phyloP scores from a whole-genome alignment of 2,113 vertebrate species.

The Saguinus imperator region DNA sequence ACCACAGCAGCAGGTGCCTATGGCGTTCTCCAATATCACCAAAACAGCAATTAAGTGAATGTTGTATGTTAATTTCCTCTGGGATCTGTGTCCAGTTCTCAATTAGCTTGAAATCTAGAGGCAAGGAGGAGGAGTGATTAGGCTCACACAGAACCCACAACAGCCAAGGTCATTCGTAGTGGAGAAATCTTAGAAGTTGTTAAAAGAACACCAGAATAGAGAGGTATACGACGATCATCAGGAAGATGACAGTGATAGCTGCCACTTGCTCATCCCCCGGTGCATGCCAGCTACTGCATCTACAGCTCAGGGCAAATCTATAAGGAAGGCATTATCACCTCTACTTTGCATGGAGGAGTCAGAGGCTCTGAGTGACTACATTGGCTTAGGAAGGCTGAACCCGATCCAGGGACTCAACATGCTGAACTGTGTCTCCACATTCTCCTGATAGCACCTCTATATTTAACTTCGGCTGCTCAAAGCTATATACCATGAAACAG shows the following conservation, averaged over 20 bases:
- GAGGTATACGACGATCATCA: neutral
- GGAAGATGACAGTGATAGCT: neutral
- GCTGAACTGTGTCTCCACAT: neutral
- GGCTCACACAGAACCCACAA: neutral
- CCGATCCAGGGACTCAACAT: neutral
- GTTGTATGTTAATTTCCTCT: neutral
- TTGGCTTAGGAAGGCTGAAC: neutral
- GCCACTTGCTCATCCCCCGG: too few species aligned
- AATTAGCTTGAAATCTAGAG: slow-evolving; percentile 25
- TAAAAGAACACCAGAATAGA: neutral
- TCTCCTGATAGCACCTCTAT: neutral
- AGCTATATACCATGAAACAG: neutral
- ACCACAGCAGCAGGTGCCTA: neutral
- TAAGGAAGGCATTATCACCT: neutral
- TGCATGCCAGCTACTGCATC: neutral
- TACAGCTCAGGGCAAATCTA: neutral
- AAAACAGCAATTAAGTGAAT: neutral
- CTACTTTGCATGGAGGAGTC: neutral
- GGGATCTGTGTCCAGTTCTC: neutral
- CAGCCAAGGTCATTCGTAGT: neutral
- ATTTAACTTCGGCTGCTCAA: neutral
- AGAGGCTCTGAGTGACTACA: neutral
- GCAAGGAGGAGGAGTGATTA: neutral
- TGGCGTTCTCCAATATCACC: neutral
- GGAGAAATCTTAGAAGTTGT: neutral